A percentile compares a stretch with the other conserved stretches of the same genome.
phyloP scores from a whole-genome alignment of 2,888 invertebrate species.

The Fragum sueziense region DNA sequence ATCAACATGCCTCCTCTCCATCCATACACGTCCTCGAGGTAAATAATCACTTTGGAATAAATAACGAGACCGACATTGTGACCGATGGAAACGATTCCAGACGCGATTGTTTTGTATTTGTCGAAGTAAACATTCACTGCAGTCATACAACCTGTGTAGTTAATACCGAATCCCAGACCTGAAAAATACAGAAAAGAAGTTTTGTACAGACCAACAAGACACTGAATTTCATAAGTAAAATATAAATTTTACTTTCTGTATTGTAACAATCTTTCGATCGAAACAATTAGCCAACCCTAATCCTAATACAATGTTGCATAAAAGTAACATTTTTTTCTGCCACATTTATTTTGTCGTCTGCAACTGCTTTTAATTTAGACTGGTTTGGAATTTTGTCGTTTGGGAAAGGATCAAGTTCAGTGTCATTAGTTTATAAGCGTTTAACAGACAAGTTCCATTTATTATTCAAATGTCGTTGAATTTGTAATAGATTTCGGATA shows the following conservation, averaged over 20 bases:
- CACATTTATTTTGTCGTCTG: neutral
- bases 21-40: constrained; percentile 28
- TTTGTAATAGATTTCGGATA: no score
- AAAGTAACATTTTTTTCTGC: no score
- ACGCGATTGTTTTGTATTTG: constrained; percentile 49
- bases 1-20: constrained; percentile 49
- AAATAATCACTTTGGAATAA: constrained; percentile 32
- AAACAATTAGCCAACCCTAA: no score
- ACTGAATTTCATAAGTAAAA: no score
- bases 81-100: constrained; percentile 45
- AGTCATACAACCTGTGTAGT: constrained; percentile 49
- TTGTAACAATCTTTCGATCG: no score
- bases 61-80: constrained; percentile 42
- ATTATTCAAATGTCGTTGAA: no score
- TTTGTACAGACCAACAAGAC: no score
- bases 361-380: neutral
- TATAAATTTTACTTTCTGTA: no score
- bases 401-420: neutral
- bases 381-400: neutral
- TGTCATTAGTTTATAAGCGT: no score
- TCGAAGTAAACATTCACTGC: constrained; percentile 48
- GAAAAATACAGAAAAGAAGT: constrained; percentile 4
- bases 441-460: no score
- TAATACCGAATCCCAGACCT: constrained; percentile 51
- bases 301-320: no score